Evolutionary conservation across 2,888 invertebrate genomes (phyloP).

Genomic region (Agriopis leucophaearia): DNA sequence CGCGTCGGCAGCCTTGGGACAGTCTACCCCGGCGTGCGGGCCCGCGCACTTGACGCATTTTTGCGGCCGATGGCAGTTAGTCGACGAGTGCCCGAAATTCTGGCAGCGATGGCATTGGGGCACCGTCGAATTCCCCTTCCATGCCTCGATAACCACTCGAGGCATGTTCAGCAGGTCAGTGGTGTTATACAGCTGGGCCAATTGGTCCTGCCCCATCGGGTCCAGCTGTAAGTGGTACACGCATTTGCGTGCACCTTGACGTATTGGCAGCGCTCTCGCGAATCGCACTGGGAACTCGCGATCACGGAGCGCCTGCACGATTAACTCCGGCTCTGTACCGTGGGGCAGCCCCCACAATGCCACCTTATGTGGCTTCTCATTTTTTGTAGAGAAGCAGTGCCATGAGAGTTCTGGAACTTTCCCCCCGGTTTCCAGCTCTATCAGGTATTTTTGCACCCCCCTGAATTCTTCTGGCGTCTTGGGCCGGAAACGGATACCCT

Average conservation of each 20-base stretch:
- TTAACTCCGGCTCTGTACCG: constrained; percentile 61
- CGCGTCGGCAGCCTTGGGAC: constrained; percentile 12
- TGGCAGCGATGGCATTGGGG: constrained; percentile 45
- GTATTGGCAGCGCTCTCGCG: neutral
- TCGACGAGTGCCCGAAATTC: constrained; percentile 30
- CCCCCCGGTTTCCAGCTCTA: neutral
- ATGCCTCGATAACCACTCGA: constrained; percentile 1
- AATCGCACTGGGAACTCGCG: neutral
- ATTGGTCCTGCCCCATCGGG: neutral
- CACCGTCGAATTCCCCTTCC: constrained; percentile 13
- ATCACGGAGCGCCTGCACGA: neutral
- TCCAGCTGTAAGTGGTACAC: neutral
- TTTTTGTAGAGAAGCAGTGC: neutral
- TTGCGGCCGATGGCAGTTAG: constrained; percentile 27
- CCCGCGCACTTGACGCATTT: constrained; percentile 34
- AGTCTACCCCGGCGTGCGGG: constrained; percentile 26
- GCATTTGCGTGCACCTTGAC: neutral
- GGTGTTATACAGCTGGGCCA: neutral
- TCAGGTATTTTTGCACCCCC: neutral
- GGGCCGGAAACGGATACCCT: neutral
- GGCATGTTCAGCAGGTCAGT: neutral
- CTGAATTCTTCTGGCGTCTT: neutral
- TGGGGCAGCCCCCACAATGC: neutral
- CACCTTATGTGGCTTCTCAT: neutral
- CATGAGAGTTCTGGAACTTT: neutral